phyloP scores from a whole-genome alignment of 2,113 vertebrate genomes.

The Thinocorus orbignyianus region DNA sequence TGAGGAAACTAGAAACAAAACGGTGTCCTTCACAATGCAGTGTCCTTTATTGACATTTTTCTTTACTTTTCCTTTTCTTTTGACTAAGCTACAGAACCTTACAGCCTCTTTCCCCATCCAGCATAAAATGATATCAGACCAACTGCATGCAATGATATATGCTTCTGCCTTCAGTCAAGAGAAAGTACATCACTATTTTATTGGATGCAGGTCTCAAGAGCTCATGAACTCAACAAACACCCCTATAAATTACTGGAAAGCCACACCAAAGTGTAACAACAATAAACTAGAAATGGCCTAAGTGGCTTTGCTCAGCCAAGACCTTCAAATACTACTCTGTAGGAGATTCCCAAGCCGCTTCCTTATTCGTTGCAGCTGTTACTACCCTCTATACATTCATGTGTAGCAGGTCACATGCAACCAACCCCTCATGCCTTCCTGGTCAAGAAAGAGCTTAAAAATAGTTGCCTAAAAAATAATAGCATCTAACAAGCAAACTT shows the following conservation, averaged over 20 bases:
- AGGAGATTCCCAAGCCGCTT: not conserved
- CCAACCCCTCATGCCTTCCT: not conserved
- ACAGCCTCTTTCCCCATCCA: constrained; percentile 60
- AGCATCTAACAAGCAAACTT: not conserved
- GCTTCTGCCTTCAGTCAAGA: constrained; percentile 71
- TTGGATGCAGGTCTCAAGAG: constrained; percentile 73
- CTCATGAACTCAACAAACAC: constrained; percentile 73
- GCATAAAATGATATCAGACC: constrained; percentile 74
- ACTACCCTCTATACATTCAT: not conserved
- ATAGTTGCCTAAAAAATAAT: not conserved
- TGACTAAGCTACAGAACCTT: constrained; percentile 59
- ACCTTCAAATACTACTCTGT: not conserved
- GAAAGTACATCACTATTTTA: constrained; percentile 77
- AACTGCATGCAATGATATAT: constrained; percentile 75
- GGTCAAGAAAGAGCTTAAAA: not conserved
- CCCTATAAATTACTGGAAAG: constrained; percentile 73
- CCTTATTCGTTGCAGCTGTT: not conserved
- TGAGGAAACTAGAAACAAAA: not conserved
- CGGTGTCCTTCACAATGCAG: not conserved
- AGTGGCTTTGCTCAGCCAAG: constrained; percentile 45
- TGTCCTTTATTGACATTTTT: constrained; percentile 31
- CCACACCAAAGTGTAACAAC: constrained; percentile 64
- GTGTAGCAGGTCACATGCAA: not conserved
- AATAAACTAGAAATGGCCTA: constrained; percentile 72
- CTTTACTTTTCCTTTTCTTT: constrained; percentile 42